Conservation (phyloP, 2,888 invertebrate genomes). For the Netelia virgata region DNA sequence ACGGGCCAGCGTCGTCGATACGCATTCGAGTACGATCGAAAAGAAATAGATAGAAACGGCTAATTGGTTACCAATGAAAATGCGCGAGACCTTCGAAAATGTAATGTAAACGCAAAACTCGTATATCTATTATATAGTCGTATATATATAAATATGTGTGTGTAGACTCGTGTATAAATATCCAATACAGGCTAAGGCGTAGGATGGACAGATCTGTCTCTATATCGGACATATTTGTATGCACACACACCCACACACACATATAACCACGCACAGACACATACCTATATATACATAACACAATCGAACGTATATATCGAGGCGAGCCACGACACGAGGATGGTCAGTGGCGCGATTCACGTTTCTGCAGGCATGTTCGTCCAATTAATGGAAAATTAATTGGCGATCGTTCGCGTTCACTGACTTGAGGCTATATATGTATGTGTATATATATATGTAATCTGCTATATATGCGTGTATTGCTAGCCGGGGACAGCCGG, state of each 20-base stretch:
- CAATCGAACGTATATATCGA: slow-evolving; percentile 45
- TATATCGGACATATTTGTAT: background rate
- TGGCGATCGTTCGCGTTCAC: slow-evolving; percentile 75
- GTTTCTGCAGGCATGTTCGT: slow-evolving; percentile 75
- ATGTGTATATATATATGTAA: background rate
- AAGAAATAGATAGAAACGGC: slow-evolving; percentile 79
- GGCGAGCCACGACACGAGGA: slow-evolving; percentile 39
- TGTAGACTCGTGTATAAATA: background rate
- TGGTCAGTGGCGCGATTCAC: slow-evolving; percentile 64
- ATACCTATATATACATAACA: background rate
- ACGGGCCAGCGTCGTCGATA: slow-evolving; percentile 22
- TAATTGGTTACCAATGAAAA: slow-evolving; percentile 78
- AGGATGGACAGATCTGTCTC: slow-evolving; percentile 1
- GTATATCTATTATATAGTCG: slow-evolving; percentile 15
- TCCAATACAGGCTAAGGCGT: background rate
- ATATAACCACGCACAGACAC: background rate
- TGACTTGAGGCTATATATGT: slow-evolving; percentile 62
- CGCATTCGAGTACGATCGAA: slow-evolving; percentile 40
- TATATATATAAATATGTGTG: slow-evolving; percentile 21
- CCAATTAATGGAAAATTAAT: slow-evolving; percentile 85
- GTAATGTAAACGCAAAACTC: slow-evolving; percentile 29
- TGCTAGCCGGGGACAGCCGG: slow-evolving; percentile 17
- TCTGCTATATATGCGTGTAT: slow-evolving; percentile 1
- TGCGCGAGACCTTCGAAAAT: slow-evolving; percentile 23
- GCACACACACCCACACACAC: slow-evolving; percentile 7